These are phyloP conservation scores for Tetramorium simillimum DNA, from an alignment of 1,140 invertebrate genomes.

Conservation along the genomic window DNA sequence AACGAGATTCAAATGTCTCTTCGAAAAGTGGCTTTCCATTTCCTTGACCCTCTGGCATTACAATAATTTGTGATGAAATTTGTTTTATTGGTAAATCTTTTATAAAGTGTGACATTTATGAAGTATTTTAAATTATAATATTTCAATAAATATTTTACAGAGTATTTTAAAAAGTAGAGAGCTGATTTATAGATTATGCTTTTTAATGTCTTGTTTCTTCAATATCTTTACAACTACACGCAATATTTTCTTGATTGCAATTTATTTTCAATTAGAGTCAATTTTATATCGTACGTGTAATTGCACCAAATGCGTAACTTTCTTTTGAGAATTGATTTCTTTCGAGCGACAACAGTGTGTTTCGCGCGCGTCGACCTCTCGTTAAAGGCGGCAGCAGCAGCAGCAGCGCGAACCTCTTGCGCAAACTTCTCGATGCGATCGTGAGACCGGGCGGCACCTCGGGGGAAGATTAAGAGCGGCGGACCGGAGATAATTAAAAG, in stretches of 20 bases:
- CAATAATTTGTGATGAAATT: too few species aligned
- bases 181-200: not conserved
- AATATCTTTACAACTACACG: not conserved
- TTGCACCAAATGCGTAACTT: not conserved
- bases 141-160: too few species aligned
- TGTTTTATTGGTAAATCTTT: too few species aligned
- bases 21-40: not conserved
- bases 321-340: not conserved
- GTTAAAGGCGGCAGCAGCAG: conserved; percentile 3
- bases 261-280: not conserved
- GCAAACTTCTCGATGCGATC: not conserved
- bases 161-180: not conserved
- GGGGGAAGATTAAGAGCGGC: conserved; percentile 32
- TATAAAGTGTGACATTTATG: too few species aligned
- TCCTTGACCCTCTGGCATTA: not conserved
- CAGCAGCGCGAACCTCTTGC: not conserved
- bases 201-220: not conserved
- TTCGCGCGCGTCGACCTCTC: conserved; percentile 13
- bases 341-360: not conserved
- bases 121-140: too few species aligned
- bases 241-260: not conserved
- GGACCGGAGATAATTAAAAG: conserved; percentile 44
- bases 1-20: not conserved
- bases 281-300: not conserved
- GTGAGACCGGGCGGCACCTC: conserved; percentile 10